A percentile compares a stretch with the other conserved stretches of the same genome.
phyloP scores from a whole-genome alignment of 2,888 invertebrate genomes.

The Plagiodera versicolora region DNA sequence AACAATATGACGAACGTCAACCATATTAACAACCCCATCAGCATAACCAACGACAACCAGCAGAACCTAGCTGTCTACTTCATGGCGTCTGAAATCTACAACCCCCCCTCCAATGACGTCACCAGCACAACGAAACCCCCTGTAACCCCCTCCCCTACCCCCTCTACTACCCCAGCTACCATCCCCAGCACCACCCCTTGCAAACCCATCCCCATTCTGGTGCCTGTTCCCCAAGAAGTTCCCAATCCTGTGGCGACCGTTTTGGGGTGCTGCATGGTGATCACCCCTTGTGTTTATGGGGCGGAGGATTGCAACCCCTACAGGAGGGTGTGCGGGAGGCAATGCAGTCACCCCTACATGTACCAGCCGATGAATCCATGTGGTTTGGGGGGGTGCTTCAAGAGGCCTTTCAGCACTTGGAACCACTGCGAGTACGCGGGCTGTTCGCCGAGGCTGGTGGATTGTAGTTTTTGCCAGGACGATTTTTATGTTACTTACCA shows the following conservation, averaged over 20 bases:
- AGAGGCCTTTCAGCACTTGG: constrained; percentile 18
- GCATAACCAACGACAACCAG: constrained; percentile 18
- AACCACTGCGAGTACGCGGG: constrained; percentile 15
- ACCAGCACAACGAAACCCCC: not conserved
- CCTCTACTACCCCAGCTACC: not conserved
- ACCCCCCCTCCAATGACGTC: not conserved
- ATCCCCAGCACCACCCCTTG: not conserved
- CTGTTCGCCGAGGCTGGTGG: constrained; percentile 9
- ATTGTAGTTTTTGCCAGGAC: constrained; percentile 28
- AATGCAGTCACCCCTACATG: constrained; percentile 7
- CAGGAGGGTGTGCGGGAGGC: not conserved
- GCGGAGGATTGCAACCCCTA: not conserved
- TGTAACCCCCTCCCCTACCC: not conserved
- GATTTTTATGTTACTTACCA: constrained; percentile 30
- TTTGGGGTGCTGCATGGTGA: constrained; percentile 6
- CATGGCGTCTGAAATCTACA: not conserved
- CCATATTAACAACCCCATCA: constrained; percentile 23
- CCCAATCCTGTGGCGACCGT: not conserved
- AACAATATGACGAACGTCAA: constrained; percentile 26
- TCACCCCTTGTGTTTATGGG: constrained; percentile 6
- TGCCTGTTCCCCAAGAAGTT: not conserved
- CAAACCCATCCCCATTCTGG: constrained; percentile 4
- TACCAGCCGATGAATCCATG: constrained; percentile 28
- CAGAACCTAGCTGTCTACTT: not conserved
- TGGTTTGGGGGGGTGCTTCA: constrained; percentile 22